phyloP scores from a whole-genome alignment of 1,140 invertebrate genomes.

The Drosophila suzukii region DNA sequence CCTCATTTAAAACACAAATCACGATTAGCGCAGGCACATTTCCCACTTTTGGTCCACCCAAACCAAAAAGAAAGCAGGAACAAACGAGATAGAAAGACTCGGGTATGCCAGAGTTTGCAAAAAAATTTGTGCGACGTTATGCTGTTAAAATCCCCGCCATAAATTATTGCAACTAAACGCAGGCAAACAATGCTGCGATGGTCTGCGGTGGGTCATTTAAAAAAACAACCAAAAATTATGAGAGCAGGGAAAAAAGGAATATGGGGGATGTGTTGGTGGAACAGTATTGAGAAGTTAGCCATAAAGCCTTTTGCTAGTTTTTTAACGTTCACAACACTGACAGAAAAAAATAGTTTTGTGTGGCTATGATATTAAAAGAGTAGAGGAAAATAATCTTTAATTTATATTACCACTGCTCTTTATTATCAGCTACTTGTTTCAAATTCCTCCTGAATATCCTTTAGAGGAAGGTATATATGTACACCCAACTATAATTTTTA shows the following conservation, averaged over 20 bases:
- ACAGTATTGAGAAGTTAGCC: neutral
- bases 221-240: constrained; percentile 73
- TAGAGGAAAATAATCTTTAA: no score
- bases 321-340: neutral
- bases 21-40: constrained; percentile 61
- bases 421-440: neutral
- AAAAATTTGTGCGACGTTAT: constrained; percentile 35
- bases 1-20: constrained; percentile 72
- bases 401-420: no score
- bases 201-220: constrained; percentile 23
- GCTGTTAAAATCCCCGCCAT: constrained; percentile 37
- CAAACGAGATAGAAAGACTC: neutral
- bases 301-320: neutral
- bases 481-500: neutral
- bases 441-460: neutral
- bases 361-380: no score
- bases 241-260: constrained; percentile 21
- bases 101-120: constrained; percentile 34
- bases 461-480: no score
- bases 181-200: constrained; percentile 60
- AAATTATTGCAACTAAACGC: constrained; percentile 65
- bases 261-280: neutral
- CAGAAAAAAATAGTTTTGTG: neutral
- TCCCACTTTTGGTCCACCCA: constrained; percentile 30
- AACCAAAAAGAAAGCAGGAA: neutral